A percentile compares a stretch with the other conserved stretches of the same genome.
Evolutionary conservation across 2,797 vertebrate genomes (phyloP).

Genomic region (Pseudomugil gertrudae): DNA sequence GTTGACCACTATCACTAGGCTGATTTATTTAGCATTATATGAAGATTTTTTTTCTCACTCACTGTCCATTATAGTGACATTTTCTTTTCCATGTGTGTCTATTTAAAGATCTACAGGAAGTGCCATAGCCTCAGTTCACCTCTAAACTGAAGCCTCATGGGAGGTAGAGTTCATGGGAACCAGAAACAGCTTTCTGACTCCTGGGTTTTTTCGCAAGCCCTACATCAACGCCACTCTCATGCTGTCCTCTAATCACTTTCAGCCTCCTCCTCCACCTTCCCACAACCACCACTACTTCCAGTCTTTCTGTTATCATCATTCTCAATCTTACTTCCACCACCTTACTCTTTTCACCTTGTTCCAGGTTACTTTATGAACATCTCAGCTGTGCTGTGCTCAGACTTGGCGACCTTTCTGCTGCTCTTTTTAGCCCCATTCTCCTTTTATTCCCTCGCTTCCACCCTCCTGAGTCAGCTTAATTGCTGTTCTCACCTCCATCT

Average conservation of each 20-base stretch:
- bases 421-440: constrained; percentile 45
- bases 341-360: constrained; percentile 32
- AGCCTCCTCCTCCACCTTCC: constrained; percentile 3
- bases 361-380: constrained; percentile 44
- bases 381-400: constrained; percentile 29
- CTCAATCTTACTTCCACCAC: constrained; percentile 19
- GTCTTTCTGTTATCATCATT: constrained; percentile 18
- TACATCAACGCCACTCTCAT: constrained; percentile 46
- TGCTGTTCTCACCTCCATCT: constrained; percentile 59
- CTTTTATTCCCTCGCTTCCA: constrained; percentile 45
- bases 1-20: constrained; percentile 39
- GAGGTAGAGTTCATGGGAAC: constrained; percentile 77
- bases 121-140: constrained; percentile 59
- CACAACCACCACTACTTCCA: constrained; percentile 3
- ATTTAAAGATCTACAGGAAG: constrained; percentile 73
- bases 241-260: constrained; percentile 48
- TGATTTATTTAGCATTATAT: constrained; percentile 40
- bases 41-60: constrained; percentile 13
- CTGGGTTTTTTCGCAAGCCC: constrained; percentile 35
- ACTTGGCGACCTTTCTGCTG: constrained; percentile 56
- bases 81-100: constrained; percentile 62
- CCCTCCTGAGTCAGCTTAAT: constrained; percentile 76
- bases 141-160: constrained; percentile 42
- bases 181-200: constrained; percentile 50
- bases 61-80: constrained; percentile 27